Evolutionary conservation across 2,113 vertebrate genomes (phyloP).

Genomic region (Circaetus gallicus): DNA sequence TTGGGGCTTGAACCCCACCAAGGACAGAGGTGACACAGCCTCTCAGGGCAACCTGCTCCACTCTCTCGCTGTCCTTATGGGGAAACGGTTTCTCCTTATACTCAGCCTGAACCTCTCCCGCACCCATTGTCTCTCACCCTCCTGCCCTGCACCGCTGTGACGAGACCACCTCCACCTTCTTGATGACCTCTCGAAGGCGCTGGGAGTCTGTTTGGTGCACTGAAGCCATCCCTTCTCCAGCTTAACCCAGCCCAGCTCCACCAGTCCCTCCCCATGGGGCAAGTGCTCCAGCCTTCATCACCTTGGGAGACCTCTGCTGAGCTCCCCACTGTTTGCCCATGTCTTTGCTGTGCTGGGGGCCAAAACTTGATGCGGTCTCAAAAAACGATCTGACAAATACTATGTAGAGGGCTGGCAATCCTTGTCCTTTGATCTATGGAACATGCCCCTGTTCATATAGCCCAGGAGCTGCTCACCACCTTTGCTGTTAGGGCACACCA

Average conservation of each 20-base stretch:
- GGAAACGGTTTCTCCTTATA: not conserved
- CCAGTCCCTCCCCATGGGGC: not conserved
- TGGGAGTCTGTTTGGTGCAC: not conserved
- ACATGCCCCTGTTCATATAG: accelerated
- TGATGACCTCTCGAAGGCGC: accelerated
- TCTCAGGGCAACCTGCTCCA: not conserved
- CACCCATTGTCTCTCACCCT: not conserved
- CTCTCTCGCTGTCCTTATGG: accelerated
- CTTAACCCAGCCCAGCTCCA: not conserved
- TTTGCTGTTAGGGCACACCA: not conserved
- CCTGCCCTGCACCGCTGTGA: not conserved
- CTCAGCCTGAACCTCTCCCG: not conserved
- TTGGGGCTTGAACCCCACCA: not conserved
- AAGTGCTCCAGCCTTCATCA: not conserved
- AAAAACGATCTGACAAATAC: not conserved
- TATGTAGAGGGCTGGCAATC: not conserved
- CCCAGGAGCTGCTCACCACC: not conserved
- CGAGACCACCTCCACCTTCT: not conserved
- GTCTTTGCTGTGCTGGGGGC: not conserved
- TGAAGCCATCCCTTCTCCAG: not conserved
- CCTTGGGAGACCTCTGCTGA: not conserved
- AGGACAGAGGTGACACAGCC: not conserved
- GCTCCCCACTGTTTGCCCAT: not conserved
- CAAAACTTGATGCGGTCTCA: not conserved
- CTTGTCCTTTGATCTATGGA: not conserved